Conservation (phyloP, 2,113 vertebrate genomes). For the Sarotherodon lohbergeri region DNA sequence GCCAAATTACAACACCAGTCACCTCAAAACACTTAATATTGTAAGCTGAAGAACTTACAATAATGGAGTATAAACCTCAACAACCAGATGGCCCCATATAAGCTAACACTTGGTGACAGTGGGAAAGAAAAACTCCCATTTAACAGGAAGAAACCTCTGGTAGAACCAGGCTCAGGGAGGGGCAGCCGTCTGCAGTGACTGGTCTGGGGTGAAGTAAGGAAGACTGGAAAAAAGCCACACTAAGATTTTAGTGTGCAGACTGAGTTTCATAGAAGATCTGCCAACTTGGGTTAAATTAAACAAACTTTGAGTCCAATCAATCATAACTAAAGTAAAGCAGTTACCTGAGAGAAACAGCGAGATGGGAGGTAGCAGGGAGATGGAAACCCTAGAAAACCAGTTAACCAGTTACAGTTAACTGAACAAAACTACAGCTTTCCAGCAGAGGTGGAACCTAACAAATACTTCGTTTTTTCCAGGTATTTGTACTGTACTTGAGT, state of each 20-base stretch:
- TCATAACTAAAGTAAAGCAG: neutral
- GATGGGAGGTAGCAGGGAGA: neutral
- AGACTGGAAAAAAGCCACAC: neutral
- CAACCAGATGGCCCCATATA: rapidly evolving
- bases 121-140: neutral
- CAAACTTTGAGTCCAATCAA: neutral
- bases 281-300: neutral
- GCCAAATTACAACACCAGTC: neutral
- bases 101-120: neutral
- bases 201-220: neutral
- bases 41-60: neutral
- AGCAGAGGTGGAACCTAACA: neutral
- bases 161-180: neutral
- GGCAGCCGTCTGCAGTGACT: neutral
- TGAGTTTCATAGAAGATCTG: neutral
- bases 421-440: neutral
- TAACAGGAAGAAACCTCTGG: neutral
- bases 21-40: rapidly evolving
- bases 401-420: neutral
- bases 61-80: neutral
- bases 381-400: neutral
- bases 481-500: neutral
- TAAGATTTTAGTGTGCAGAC: rapidly evolving
- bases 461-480: neutral
- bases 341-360: neutral